Percentiles rank a stretch among this genome's conserved stretches.
phyloP scores from a whole-genome alignment of 1,140 invertebrate genomes.

The Trichonephila clavata region DNA sequence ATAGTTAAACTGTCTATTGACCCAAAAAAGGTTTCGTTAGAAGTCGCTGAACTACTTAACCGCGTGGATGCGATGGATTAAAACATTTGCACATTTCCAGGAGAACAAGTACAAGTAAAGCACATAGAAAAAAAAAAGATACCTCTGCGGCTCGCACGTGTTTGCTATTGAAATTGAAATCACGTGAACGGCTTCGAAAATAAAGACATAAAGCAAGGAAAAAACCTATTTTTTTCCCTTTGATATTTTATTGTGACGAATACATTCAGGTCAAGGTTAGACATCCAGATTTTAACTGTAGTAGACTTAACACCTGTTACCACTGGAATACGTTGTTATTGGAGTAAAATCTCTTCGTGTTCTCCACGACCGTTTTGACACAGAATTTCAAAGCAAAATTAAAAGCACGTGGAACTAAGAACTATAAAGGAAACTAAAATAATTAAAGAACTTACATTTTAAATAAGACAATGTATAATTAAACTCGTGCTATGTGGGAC shows the following conservation, averaged over 20 bases:
- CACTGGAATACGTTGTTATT: background rate
- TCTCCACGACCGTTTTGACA: background rate
- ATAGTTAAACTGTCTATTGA: background rate
- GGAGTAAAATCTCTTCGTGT: background rate
- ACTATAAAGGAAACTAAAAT: no score
- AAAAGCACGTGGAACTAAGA: no score
- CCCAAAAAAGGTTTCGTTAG: background rate
- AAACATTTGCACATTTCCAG: background rate
- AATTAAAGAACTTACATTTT: no score
- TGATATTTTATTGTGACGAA: background rate
- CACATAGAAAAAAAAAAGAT: background rate
- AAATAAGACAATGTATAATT: no score
- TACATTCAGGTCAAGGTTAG: background rate
- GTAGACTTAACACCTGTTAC: background rate
- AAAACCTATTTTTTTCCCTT: background rate
- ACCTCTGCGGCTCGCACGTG: background rate
- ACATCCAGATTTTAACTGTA: background rate
- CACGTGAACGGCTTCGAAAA: background rate
- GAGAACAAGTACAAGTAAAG: background rate
- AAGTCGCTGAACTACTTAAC: background rate
- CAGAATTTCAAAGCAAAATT: no score
- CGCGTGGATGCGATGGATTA: background rate
- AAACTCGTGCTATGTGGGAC: no score
- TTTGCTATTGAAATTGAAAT: background rate
- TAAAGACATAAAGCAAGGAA: background rate